Evolutionary conservation across 1,140 invertebrate species (phyloP), one percentile per base, ranked within the genome.

Genomic region (Caenorhabditis tropicalis): DNA sequence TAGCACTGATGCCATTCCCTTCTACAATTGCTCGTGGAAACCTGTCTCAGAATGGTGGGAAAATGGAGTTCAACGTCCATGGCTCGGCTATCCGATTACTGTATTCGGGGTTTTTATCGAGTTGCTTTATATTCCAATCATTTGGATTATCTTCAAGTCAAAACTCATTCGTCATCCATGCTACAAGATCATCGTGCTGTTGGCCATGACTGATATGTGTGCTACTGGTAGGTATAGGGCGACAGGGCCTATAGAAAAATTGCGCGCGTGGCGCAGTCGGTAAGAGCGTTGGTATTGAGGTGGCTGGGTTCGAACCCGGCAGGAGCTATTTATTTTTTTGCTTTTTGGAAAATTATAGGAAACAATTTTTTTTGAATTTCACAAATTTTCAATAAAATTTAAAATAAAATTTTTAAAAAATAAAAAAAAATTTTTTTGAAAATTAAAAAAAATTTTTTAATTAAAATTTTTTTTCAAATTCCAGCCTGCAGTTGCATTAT

Each of bases 131-230:
- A 83, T 83, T 83, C 82, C 82, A 33, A 74, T 65, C 21, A 46
- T 83, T 12, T 33, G 36, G 27, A 74, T 83, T 9, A 83, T 83
- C 27, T 74, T 83, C 46, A 83, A 56, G 29, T 31, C 46, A 16
- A 74, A 83, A 31, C 56, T 83, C 29, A 74, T 83, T 21, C 24
- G 36, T 9, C 82, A 83, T 33, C 29, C 82, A 0, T 83, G 82
- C 56, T 83, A 83, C 39, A 83, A 83, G 60, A 83, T 74, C 27
- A 83, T 83, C 27, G 39, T 83, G 10, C 51, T 83, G 46, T 51
- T 83, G 43, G 82, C 60, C 1, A 43, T 49, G 4, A 79, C 51
- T n/a, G 82, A 74, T 43, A 74, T 74, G 65, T 74, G 65, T 74
- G 65, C 65, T 24, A 74, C 36, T 36, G 36, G 65, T 74, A n/a